Evolutionary conservation across 2,888 invertebrate species (phyloP).

Genomic region (Andrena minutula): DNA sequence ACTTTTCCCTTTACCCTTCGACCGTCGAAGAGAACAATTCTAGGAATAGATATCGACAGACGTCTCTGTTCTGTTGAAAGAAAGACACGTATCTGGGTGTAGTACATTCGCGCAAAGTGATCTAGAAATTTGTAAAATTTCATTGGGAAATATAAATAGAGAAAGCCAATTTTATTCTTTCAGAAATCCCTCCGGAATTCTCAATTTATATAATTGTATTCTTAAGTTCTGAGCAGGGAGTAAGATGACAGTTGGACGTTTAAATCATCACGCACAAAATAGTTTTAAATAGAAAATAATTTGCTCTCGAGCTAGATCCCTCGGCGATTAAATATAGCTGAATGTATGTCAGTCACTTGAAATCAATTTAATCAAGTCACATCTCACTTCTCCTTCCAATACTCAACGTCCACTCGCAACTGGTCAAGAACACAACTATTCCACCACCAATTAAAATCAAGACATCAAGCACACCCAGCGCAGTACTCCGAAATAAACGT

Average conservation of each 20-base stretch:
- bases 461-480: not conserved
- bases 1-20: not conserved
- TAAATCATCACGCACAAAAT: not conserved
- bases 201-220: no score
- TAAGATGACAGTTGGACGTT: not conserved
- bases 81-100: not conserved
- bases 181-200: no score
- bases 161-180: no score
- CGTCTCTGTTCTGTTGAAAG: not conserved
- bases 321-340: not conserved
- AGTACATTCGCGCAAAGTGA: not conserved
- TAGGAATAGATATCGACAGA: slow-evolving; percentile 2
- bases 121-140: not conserved
- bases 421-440: not conserved
- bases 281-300: no score
- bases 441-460: not conserved
- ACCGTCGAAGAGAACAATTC: not conserved
- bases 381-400: not conserved
- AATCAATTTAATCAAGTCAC: not conserved
- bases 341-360: not conserved
- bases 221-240: not conserved
- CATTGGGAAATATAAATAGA: no score
- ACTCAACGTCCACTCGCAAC: not conserved
- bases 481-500: slow-evolving; percentile 11
- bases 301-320: not conserved